Percentiles rank a stretch among this genome's conserved stretches.
Evolutionary conservation across 2,797 vertebrate genomes (phyloP).

Genomic region (Anniella stebbinsi): DNA sequence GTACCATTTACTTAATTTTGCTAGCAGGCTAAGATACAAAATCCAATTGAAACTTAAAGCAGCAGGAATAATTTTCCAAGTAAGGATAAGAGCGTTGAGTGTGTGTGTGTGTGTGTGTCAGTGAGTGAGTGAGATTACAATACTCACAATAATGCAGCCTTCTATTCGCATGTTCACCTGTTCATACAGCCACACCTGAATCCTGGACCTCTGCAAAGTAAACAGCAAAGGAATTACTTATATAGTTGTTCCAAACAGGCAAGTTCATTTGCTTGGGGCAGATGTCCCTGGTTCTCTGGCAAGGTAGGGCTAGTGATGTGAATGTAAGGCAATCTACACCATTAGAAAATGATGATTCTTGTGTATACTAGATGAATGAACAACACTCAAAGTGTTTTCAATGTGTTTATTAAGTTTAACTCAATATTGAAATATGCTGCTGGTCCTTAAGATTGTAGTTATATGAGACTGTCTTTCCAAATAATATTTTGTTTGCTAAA

Average conservation of each 20-base stretch:
- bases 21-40: not conserved
- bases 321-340: not conserved
- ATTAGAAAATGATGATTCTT: not conserved
- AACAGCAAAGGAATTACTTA: not conserved
- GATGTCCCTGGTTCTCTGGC: too few relatives aligned
- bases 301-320: not conserved
- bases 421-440: too few relatives aligned
- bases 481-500: too few relatives aligned
- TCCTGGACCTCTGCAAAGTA: slow-evolving; percentile 88
- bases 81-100: not conserved
- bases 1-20: not conserved
- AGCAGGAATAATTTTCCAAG: not conserved
- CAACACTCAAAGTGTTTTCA: too few relatives aligned
- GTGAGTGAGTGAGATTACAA: accelerated
- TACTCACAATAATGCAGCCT: slow-evolving; percentile 97
- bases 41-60: not conserved
- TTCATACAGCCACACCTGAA: slow-evolving; percentile 98
- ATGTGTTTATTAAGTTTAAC: too few relatives aligned
- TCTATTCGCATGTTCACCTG: slow-evolving; percentile 99
- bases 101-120: not conserved
- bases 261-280: not conserved
- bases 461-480: too few relatives aligned
- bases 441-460: too few relatives aligned
- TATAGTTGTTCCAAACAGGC: not conserved
- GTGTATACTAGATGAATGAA: not conserved